Conservation (phyloP, 2,888 invertebrate species). For the Agrilus cyanescens region DNA sequence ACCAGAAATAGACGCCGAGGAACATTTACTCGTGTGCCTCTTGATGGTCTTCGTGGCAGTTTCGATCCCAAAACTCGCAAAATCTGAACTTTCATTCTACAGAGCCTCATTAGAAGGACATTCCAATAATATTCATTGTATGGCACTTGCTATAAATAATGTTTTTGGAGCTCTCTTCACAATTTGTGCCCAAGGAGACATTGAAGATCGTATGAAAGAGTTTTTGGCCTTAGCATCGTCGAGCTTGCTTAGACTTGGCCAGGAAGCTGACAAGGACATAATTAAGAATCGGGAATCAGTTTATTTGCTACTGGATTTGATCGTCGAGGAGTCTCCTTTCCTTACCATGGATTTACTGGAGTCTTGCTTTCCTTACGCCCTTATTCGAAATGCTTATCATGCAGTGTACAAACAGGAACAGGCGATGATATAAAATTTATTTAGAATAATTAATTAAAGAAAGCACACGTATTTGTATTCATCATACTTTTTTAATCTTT, state of each 20-base stretch:
- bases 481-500: no score
- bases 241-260: conserved; percentile 84
- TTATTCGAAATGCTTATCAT: conserved; percentile 96
- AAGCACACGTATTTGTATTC: no score
- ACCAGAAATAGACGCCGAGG: conserved; percentile 77
- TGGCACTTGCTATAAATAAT: conserved; percentile 91
- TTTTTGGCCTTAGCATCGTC: conserved; percentile 88
- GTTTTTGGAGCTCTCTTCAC: conserved; percentile 95
- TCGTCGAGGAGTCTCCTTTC: conserved; percentile 97
- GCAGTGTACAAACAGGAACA: conserved; percentile 88
- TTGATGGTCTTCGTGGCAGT: conserved; percentile 99
- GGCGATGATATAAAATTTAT: conserved; percentile 33
- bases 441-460: no score
- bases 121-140: conserved; percentile 97
- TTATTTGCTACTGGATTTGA: conserved; percentile 90
- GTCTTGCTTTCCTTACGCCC: conserved; percentile 97
- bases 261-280: conserved; percentile 90
- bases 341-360: conserved; percentile 97
- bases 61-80: conserved; percentile 87
- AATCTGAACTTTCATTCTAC: conserved; percentile 81
- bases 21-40: conserved; percentile 86
- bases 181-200: conserved; percentile 90
- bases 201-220: conserved; percentile 96
- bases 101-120: conserved; percentile 83
- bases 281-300: conserved; percentile 93